A percentile compares a stretch with the other conserved stretches of the same genome.
Evolutionary conservation across 1,140 invertebrate genomes (phyloP).

Genomic region (Saccostrea cuccullata): DNA sequence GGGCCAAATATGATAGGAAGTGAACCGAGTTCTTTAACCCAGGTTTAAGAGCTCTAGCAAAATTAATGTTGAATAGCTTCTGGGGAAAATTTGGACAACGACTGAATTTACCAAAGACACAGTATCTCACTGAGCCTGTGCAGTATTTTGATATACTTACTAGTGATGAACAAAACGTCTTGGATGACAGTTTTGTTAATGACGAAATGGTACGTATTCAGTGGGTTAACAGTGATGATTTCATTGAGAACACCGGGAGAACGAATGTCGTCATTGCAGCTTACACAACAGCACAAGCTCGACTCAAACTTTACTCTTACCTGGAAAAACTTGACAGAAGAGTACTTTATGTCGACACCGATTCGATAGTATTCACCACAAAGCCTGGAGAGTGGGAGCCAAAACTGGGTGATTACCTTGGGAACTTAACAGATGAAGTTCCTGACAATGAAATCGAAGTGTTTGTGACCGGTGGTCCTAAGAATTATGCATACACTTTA

Average conservation of each 20-base stretch:
- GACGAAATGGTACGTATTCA: no score
- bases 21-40: no score
- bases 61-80: constrained; percentile 63
- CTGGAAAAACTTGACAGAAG: constrained; percentile 69
- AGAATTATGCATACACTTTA: constrained; percentile 50
- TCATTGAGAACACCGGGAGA: no score
- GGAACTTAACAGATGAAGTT: constrained; percentile 44
- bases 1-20: no score
- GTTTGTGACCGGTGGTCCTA: constrained; percentile 56
- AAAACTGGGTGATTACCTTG: constrained; percentile 41
- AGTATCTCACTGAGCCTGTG: constrained; percentile 61
- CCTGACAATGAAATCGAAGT: constrained; percentile 35
- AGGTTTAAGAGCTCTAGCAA: constrained; percentile 64
- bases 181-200: constrained; percentile 14
- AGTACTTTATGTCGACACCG: constrained; percentile 57
- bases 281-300: no score
- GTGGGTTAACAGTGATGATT: no score
- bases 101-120: constrained; percentile 65
- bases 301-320: constrained; percentile 74
- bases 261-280: no score
- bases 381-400: constrained; percentile 15
- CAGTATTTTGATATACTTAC: constrained; percentile 22
- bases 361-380: constrained; percentile 75
- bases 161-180: constrained; percentile 10
- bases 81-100: constrained; percentile 64